Conservation (phyloP, 2,113 vertebrate genomes). For the Chlorocebus sabaeus region DNA sequence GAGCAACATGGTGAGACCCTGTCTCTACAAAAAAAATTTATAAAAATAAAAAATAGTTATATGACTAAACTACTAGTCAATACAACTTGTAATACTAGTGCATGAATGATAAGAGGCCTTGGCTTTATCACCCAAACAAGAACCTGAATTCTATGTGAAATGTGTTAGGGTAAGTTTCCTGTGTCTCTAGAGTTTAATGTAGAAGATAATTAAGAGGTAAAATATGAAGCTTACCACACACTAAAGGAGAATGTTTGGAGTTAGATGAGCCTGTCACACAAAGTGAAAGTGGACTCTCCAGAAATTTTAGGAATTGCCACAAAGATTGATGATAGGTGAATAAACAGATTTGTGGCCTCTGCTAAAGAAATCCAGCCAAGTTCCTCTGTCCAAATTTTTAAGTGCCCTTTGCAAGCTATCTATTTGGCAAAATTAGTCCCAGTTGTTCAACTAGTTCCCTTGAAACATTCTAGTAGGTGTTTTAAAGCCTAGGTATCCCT, state of each 20-base stretch:
- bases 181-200: neutral
- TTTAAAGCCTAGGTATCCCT: neutral
- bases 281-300: neutral
- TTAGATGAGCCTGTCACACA: neutral
- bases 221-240: neutral
- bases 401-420: neutral
- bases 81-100: neutral
- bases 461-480: neutral
- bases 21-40: too few relatives aligned
- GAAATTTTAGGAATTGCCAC: neutral
- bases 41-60: neutral
- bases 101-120: neutral
- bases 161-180: neutral
- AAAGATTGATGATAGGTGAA: neutral
- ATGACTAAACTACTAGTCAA: neutral
- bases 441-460: neutral
- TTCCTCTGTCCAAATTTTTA: neutral
- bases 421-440: neutral
- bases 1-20: too few relatives aligned
- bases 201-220: neutral
- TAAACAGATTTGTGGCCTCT: neutral
- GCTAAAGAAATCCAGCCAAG: slow-evolving; percentile 13
- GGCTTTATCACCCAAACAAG: neutral
- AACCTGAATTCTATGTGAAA: neutral
- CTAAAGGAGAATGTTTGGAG: neutral